Conservation (phyloP, 2,797 vertebrate species). For the Scleropages formosus region DNA sequence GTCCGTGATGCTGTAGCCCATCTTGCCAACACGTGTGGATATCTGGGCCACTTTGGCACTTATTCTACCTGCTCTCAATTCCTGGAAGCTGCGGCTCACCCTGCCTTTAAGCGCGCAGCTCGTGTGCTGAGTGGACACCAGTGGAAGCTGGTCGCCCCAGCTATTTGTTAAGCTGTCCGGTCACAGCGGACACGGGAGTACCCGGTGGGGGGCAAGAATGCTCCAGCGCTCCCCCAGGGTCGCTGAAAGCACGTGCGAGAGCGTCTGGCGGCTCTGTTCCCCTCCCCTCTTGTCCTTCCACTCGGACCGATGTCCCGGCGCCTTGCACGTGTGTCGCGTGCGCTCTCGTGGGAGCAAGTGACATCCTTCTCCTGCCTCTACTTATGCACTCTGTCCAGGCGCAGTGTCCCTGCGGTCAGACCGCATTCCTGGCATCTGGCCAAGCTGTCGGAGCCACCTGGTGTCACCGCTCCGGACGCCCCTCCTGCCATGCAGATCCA, state of each 20-base stretch:
- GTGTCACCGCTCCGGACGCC: slow-evolving; percentile 61
- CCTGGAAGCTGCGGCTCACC: neutral
- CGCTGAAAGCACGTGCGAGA: neutral
- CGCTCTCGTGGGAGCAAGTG: no score
- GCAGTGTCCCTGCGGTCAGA: slow-evolving; percentile 78
- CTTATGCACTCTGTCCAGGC: no score
- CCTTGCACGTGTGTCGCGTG: neutral
- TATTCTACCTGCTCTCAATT: neutral
- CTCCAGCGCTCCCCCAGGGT: neutral
- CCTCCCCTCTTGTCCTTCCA: neutral
- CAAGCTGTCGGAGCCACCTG: slow-evolving; percentile 71
- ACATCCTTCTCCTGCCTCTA: slow-evolving; percentile 2
- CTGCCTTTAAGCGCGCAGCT: neutral
- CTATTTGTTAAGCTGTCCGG: slow-evolving; percentile 18
- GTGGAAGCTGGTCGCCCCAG: slow-evolving; percentile 1
- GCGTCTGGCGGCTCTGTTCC: no score
- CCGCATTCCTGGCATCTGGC: slow-evolving; percentile 92
- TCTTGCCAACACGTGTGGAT: neutral
- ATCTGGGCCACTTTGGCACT: neutral
- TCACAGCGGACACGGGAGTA: neutral
- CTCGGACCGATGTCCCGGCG: no score
- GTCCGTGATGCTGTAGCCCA: neutral
- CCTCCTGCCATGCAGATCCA: slow-evolving; percentile 84
- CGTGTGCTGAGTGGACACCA: neutral
- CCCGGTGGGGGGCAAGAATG: neutral